Evolutionary conservation across 92 coral and sea anemone species (phyloP), one percentile per base, ranked within the genome.

Genomic region (Siderastrea radians): DNA sequence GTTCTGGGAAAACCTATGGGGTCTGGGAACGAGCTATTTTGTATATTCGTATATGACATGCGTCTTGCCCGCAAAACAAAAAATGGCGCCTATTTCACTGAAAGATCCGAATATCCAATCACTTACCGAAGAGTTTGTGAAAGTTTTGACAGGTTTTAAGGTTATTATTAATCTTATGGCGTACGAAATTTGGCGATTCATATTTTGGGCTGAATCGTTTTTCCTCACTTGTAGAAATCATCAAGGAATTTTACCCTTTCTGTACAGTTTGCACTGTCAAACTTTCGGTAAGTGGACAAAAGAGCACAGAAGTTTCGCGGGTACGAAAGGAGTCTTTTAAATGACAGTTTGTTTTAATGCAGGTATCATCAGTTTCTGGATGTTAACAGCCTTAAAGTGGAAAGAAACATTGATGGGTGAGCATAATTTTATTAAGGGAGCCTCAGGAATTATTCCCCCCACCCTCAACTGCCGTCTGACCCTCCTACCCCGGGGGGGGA

Each of bases 41-140:
- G 73, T 48, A 60, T 64, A 3, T 9, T 49, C 64, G 50, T 81
- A 81, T 67, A 81, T 46, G 68, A 81, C 6, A 55, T 14, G 2
- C 6, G 44, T 17, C 50, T 7, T 52, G 10, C 7, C 12, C 14
- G n/a, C 75, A 45, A 85, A 74, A 49, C 19, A 49, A 48, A 75
- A 93, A 93, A 95, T 95, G 98, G 98, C 98, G 96, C 98, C 98
- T 13, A 95, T 95, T 75, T 93, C 96, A 19, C 95, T 95, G 0
- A 83, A 84, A 79, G 98, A 95, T 72, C 87, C 90, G 51, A 91
- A 93, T 44, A 77, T 95, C 8, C 86, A 92, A 63, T 73, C 68
- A 16, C 38, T 93, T 7, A 88, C 94, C 8, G 95, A 86, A 60
- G 84, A 93, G 50, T 84, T 95, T 55, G 85, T 95, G 15, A 74